These are phyloP conservation scores for Amiota minor DNA, from an alignment of 2,888 invertebrate genomes.

Conservation along the genomic window DNA sequence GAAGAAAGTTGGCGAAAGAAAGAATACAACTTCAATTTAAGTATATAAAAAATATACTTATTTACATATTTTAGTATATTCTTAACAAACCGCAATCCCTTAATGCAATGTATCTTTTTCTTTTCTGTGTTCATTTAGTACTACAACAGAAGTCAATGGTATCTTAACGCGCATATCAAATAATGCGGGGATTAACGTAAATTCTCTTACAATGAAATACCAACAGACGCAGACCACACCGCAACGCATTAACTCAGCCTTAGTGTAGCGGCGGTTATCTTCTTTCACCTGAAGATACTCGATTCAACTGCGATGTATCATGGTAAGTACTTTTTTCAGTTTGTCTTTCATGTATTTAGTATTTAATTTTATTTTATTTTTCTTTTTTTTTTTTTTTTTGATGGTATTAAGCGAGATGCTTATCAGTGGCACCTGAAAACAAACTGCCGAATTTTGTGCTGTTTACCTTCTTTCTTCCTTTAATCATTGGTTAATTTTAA, in stretches of 20 bases:
- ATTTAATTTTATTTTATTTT: neutral
- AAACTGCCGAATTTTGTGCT: slow-evolving; percentile 5
- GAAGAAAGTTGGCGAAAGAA: neutral
- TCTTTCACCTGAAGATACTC: neutral
- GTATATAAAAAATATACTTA: slow-evolving; percentile 23
- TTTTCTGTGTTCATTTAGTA: neutral
- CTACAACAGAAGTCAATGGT: neutral
- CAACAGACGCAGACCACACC: slow-evolving; percentile 28
- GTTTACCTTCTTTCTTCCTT: slow-evolving; percentile 15
- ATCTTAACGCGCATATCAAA: slow-evolving; percentile 36
- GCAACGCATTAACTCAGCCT: slow-evolving; percentile 12
- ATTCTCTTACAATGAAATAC: slow-evolving; percentile 23
- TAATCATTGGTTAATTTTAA: slow-evolving; percentile 14
- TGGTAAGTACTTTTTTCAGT: slow-evolving; percentile 13
- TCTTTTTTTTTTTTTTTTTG: neutral
- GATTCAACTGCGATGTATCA: neutral
- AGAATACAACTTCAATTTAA: slow-evolving; percentile 24
- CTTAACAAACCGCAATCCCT: slow-evolving; percentile 10
- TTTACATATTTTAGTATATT: slow-evolving; percentile 7
- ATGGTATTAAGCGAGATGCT: slow-evolving; percentile 19
- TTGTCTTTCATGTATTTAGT: slow-evolving; percentile 12
- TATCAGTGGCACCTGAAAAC: slow-evolving; percentile 28
- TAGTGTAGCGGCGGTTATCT: neutral
- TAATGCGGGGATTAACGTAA: slow-evolving; percentile 32
- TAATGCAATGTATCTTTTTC: neutral